phyloP scores from a whole-genome alignment of 2,797 vertebrate species.

The Ibycter americanus region DNA sequence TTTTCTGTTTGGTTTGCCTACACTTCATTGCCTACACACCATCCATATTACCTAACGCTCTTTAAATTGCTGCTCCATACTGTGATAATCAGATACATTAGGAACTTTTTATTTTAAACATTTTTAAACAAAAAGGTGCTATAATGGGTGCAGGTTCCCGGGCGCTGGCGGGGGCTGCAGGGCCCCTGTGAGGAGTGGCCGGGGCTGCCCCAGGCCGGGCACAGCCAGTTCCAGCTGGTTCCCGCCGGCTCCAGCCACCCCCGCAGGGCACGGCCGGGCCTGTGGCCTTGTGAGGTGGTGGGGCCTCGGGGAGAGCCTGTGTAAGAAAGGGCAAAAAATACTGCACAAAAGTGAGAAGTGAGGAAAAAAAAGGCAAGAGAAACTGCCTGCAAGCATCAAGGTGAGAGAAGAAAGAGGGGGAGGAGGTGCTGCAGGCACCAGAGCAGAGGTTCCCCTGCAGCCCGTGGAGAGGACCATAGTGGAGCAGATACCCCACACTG shows the following conservation, averaged over 20 bases:
- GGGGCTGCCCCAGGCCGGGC: fast-evolving
- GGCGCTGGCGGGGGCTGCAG: fast-evolving
- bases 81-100: not conserved
- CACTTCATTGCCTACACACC: not conserved
- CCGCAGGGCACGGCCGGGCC: fast-evolving
- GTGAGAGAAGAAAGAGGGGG: not conserved
- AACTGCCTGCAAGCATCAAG: not conserved
- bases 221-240: not conserved
- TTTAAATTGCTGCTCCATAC: not conserved
- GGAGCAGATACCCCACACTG: not conserved
- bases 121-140: not conserved
- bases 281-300: fast-evolving
- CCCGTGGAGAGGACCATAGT: fast-evolving
- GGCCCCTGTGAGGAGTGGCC: fast-evolving
- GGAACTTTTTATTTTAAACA: not conserved
- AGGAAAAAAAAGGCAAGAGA: not conserved
- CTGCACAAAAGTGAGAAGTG: not conserved
- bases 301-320: fast-evolving
- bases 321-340: fast-evolving
- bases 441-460: not conserved
- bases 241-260: fast-evolving
- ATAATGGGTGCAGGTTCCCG: fast-evolving
- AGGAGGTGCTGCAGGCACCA: not conserved
- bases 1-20: not conserved
- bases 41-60: not conserved